A percentile compares a stretch with the other conserved stretches of the same genome.
These are phyloP conservation scores for Dipodomys stephensi DNA, from an alignment of 2,113 vertebrate species.

Conservation along the genomic window DNA sequence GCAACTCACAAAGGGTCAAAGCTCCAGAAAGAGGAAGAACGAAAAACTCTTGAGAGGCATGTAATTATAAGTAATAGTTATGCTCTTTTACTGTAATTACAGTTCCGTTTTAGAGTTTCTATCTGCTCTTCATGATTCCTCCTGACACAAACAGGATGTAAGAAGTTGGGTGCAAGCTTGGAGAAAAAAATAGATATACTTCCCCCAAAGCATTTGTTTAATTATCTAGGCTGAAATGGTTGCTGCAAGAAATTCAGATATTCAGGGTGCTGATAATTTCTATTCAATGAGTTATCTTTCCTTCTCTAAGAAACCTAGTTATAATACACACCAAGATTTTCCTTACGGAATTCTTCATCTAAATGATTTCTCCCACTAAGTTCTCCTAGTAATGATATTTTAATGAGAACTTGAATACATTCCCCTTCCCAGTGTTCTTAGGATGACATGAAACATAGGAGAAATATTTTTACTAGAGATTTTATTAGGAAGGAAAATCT, in stretches of 20 bases:
- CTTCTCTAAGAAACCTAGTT: background rate
- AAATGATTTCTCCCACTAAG: background rate
- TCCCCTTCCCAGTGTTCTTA: background rate
- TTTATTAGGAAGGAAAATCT: slow-evolving; percentile 32
- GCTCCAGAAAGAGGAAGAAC: slow-evolving; percentile 57
- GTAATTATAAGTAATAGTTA: slow-evolving; percentile 64
- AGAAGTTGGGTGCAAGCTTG: slow-evolving; percentile 43
- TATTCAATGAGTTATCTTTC: background rate
- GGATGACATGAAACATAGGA: slow-evolving; percentile 35
- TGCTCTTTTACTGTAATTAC: slow-evolving; percentile 58
- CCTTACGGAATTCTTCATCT: background rate
- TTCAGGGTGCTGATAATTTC: background rate
- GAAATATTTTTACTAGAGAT: background rate
- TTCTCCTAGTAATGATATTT: background rate
- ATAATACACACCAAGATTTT: background rate
- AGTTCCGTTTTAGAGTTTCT: slow-evolving; percentile 46
- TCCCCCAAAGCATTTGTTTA: slow-evolving; percentile 37
- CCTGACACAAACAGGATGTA: slow-evolving; percentile 43
- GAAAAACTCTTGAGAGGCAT: slow-evolving; percentile 31
- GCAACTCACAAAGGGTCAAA: slow-evolving; percentile 41
- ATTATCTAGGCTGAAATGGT: background rate
- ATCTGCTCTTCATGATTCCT: slow-evolving; percentile 49
- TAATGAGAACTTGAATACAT: background rate
- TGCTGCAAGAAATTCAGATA: background rate
- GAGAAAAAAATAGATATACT: slow-evolving; percentile 42